Evolutionary conservation across 2,113 vertebrate species (phyloP).

Genomic region (Clarias magur): DNA sequence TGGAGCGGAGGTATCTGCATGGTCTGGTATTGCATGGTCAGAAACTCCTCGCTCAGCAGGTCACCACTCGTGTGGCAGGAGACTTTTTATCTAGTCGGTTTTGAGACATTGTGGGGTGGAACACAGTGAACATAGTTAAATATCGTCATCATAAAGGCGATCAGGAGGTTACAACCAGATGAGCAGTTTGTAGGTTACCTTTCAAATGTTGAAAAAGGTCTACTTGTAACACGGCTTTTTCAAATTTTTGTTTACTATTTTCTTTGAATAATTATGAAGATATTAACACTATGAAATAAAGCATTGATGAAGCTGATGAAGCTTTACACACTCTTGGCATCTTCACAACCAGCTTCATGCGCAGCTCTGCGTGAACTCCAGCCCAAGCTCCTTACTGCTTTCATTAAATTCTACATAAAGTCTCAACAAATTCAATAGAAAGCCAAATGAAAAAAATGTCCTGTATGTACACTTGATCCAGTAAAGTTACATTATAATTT

Average conservation of each 20-base stretch:
- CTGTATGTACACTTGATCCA: not conserved
- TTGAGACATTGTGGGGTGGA: not conserved
- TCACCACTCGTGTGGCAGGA: not conserved
- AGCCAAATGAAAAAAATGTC: not conserved
- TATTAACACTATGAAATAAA: not conserved
- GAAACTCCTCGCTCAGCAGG: no score
- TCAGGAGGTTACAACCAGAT: not conserved
- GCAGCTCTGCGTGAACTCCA: not conserved
- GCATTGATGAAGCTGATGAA: not conserved
- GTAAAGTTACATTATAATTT: not conserved
- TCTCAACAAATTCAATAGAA: not conserved
- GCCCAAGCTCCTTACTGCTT: not conserved
- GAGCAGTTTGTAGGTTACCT: not conserved
- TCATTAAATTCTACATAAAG: not conserved
- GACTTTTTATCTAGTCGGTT: not conserved
- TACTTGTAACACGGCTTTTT: not conserved
- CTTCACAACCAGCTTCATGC: not conserved
- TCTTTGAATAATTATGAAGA: not conserved
- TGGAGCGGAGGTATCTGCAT: no score
- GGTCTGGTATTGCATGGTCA: no score
- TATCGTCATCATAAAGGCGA: not conserved
- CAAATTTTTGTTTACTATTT: not conserved
- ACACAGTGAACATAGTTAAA: not conserved
- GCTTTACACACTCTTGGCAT: not conserved
- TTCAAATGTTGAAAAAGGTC: not conserved